Conservation (phyloP, 2,113 vertebrate species). For the Carassius gibelio region DNA sequence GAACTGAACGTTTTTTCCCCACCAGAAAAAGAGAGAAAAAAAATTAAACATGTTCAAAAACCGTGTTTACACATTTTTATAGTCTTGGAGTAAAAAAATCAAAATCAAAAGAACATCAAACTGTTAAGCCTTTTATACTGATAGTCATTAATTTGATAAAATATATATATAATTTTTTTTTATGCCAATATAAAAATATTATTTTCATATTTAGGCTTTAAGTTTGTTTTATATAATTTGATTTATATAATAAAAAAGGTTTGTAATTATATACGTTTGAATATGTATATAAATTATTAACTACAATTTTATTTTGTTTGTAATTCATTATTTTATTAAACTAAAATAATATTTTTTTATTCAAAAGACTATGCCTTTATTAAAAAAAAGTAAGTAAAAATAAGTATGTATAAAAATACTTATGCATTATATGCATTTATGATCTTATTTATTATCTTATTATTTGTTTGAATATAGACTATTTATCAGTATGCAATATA, state of each 20-base stretch:
- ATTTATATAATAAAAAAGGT: not conserved
- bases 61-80: not conserved
- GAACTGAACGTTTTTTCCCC: not conserved
- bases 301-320: not conserved
- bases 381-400: not conserved
- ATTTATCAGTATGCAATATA: not conserved
- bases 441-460: not conserved
- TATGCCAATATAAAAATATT: not conserved
- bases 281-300: not conserved
- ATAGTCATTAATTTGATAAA: not conserved
- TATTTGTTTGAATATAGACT: not conserved
- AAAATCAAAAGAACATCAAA: not conserved
- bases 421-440: too few relatives aligned
- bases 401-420: too few relatives aligned
- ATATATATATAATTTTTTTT: too few relatives aligned
- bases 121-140: not conserved
- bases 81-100: not conserved
- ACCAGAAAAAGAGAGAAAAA: too few relatives aligned
- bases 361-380: not conserved
- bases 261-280: not conserved
- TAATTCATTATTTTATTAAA: not conserved
- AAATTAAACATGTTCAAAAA: not conserved
- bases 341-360: not conserved
- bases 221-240: not conserved
- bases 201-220: not conserved